A percentile compares a stretch with the other conserved stretches of the same genome.
Conservation (phyloP, 2,113 vertebrate species). For the Sinocyclocheilus anshuiensis region DNA sequence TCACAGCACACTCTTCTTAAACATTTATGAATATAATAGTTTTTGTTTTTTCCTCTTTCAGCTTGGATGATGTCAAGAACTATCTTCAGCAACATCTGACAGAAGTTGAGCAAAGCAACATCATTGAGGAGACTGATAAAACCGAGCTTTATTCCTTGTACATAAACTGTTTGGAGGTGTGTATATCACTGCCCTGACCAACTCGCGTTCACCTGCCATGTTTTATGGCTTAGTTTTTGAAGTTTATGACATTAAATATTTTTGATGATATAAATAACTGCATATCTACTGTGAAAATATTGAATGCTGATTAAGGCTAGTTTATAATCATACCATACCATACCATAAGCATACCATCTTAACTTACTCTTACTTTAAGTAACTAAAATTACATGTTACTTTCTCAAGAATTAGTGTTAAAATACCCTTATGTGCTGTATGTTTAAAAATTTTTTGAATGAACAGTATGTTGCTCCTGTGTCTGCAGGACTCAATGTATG, state of each 20-base stretch:
- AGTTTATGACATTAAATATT: too few species aligned
- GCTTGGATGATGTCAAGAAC: constrained; percentile 83
- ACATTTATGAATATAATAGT: too few species aligned
- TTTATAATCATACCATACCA: too few species aligned
- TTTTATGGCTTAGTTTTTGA: background rate
- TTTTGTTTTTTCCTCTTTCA: constrained; percentile 51
- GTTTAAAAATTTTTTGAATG: too few species aligned
- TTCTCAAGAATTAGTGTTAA: too few species aligned
- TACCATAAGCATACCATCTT: too few species aligned
- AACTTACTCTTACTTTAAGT: too few species aligned
- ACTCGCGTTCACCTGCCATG: background rate
- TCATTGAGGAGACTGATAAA: constrained; percentile 79
- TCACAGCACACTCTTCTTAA: background rate
- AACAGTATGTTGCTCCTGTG: background rate
- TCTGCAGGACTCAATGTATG: constrained; percentile 86
- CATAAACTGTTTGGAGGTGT: constrained; percentile 89
- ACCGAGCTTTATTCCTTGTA: constrained; percentile 87
- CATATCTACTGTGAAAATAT: too few species aligned
- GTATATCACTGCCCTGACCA: background rate
- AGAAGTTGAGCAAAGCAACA: constrained; percentile 73
- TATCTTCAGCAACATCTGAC: constrained; percentile 83
- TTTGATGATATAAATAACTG: too few species aligned
- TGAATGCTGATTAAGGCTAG: too few species aligned
- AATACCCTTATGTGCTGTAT: too few species aligned
- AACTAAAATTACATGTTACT: too few species aligned